Percentiles rank a stretch among this genome's conserved stretches.
These are phyloP conservation scores for Hyphantria cunea DNA, from an alignment of 1,140 invertebrate genomes.

Conservation along the genomic window DNA sequence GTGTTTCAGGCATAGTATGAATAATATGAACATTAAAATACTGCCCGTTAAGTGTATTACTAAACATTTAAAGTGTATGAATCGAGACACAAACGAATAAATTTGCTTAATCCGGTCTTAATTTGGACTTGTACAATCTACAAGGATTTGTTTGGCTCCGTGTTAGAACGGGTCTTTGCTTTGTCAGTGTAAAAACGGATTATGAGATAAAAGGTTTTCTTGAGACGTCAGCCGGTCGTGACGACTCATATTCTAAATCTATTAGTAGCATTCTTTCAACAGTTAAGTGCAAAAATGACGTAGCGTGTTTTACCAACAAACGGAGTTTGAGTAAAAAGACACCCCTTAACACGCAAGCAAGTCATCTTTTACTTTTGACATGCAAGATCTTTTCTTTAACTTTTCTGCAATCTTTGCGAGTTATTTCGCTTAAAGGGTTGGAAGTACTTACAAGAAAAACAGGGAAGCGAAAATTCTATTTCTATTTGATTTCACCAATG, in stretches of 20 bases:
- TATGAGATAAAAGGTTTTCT: slow-evolving; percentile 45
- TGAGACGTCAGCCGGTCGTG: slow-evolving; percentile 33
- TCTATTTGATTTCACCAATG: too few relatives aligned
- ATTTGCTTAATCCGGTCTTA: slow-evolving; percentile 60
- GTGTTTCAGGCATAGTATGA: slow-evolving; percentile 1
- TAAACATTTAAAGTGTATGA: slow-evolving; percentile 26
- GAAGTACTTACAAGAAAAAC: too few relatives aligned
- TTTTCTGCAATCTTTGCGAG: too few relatives aligned
- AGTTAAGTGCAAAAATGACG: slow-evolving; percentile 12
- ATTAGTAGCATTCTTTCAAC: slow-evolving; percentile 37
- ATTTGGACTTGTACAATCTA: slow-evolving; percentile 55
- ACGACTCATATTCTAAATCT: slow-evolving; percentile 44
- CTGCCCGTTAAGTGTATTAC: slow-evolving; percentile 29
- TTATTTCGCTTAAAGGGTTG: too few relatives aligned
- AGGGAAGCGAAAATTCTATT: too few relatives aligned
- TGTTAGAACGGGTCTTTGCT: slow-evolving; percentile 47
- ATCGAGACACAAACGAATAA: slow-evolving; percentile 38
- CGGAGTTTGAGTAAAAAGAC: too few relatives aligned
- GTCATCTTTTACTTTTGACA: too few relatives aligned
- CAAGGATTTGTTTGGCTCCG: slow-evolving; percentile 53
- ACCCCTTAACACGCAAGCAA: too few relatives aligned
- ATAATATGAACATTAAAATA: slow-evolving; percentile 24
- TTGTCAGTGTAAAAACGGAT: slow-evolving; percentile 63
- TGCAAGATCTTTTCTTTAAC: too few relatives aligned
- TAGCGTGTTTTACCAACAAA: background rate